Evolutionary conservation across 2,888 invertebrate species (phyloP).

Genomic region (Rotaria sp.): DNA sequence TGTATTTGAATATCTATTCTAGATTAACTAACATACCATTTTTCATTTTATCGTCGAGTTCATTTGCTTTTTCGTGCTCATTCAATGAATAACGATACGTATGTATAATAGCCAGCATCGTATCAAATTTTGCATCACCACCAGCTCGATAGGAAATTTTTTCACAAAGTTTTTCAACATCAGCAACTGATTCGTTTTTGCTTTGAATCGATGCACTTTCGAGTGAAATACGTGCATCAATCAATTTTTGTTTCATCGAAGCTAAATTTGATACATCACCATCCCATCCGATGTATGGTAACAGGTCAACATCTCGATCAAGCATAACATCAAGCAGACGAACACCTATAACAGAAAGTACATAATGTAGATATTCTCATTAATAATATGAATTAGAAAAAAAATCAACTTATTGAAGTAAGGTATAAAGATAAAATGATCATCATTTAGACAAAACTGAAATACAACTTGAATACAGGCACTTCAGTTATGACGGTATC

Average conservation of each 20-base stretch:
- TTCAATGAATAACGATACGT: constrained; percentile 18
- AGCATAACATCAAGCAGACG: constrained; percentile 17
- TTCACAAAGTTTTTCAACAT: not conserved
- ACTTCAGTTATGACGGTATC: too few relatives aligned
- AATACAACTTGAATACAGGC: too few relatives aligned
- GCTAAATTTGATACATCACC: not conserved
- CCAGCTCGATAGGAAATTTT: constrained; percentile 1
- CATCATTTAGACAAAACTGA: too few relatives aligned
- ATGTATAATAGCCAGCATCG: not conserved
- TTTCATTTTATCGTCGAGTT: not conserved
- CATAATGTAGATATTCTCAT: too few relatives aligned
- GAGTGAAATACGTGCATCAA: not conserved
- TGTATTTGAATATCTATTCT: not conserved
- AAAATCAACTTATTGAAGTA: too few relatives aligned
- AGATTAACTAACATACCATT: not conserved
- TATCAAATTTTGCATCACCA: not conserved
- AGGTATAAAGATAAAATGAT: too few relatives aligned
- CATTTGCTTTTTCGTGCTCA: not conserved
- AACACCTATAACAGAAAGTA: not conserved
- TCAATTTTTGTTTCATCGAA: not conserved
- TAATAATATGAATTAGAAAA: too few relatives aligned
- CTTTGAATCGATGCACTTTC: not conserved
- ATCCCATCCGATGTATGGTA: constrained; percentile 36
- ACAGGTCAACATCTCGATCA: not conserved
- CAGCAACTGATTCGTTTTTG: not conserved